phyloP scores from a whole-genome alignment of 2,888 invertebrate genomes.

The Stratiomys singularior region DNA sequence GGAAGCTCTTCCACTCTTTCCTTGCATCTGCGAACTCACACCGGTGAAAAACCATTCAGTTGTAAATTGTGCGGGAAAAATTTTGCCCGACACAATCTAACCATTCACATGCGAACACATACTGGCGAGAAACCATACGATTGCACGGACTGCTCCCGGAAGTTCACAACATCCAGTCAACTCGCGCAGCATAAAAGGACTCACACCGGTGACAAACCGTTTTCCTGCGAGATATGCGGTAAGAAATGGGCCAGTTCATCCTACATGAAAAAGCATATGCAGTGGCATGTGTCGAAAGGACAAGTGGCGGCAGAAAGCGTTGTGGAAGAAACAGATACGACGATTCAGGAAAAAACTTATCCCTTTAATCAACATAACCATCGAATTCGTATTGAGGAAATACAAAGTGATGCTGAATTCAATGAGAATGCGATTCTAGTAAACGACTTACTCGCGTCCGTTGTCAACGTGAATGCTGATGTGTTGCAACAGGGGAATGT shows the following conservation, averaged over 20 bases:
- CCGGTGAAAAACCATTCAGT: constrained; percentile 63
- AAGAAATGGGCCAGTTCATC: constrained; percentile 63
- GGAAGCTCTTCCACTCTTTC: constrained; percentile 64
- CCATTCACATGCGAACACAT: constrained; percentile 68
- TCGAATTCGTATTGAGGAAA: constrained; percentile 22
- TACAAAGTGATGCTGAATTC: constrained; percentile 43
- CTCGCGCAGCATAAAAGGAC: constrained; percentile 63
- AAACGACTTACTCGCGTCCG: constrained; percentile 48
- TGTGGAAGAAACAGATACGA: background rate
- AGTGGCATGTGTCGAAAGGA: background rate
- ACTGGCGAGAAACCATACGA: constrained; percentile 66
- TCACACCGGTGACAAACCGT: constrained; percentile 63
- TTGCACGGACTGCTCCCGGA: constrained; percentile 60
- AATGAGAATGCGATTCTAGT: constrained; percentile 47
- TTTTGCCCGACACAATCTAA: constrained; percentile 58
- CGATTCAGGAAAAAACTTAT: background rate
- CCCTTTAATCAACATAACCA: background rate
- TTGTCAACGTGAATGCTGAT: constrained; percentile 34
- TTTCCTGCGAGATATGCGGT: constrained; percentile 67
- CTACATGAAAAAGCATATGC: constrained; percentile 63
- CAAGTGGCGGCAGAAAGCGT: background rate
- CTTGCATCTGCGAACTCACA: constrained; percentile 64
- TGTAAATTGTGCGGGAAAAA: constrained; percentile 54
- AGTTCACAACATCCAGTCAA: constrained; percentile 64
- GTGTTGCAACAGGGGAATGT: constrained; percentile 19